Conservation (phyloP, 2,888 invertebrate genomes). For the Drosophila anomalipes region DNA sequence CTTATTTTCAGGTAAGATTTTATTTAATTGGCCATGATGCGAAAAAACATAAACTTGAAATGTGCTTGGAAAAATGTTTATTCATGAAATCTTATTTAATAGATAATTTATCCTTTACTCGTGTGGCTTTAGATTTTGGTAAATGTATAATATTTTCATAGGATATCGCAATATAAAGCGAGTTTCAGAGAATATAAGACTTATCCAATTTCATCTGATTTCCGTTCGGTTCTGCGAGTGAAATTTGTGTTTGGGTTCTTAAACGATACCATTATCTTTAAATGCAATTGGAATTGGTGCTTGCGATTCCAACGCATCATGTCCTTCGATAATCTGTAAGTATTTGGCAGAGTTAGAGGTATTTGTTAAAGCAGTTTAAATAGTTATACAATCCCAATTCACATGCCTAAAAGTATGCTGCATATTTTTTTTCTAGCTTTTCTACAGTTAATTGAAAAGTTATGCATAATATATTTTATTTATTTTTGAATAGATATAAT, state of each 20-base stretch:
- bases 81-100: background rate
- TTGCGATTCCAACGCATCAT: no score
- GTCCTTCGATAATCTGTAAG: background rate
- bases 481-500: background rate
- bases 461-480: background rate
- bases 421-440: background rate
- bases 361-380: background rate
- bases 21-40: constrained; percentile 1
- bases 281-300: background rate
- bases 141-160: background rate
- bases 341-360: background rate
- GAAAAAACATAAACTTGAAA: background rate
- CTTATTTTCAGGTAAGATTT: constrained; percentile 4
- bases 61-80: background rate
- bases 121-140: background rate
- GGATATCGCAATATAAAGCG: background rate
- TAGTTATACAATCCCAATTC: background rate
- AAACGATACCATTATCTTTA: background rate
- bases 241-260: background rate
- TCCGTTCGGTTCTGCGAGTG: no score
- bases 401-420: background rate
- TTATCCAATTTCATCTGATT: background rate
- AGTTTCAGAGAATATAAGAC: background rate
- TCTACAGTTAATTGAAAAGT: background rate
- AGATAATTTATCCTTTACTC: background rate